Conservation (phyloP, 2,113 vertebrate species). For the Melierax canorus region DNA sequence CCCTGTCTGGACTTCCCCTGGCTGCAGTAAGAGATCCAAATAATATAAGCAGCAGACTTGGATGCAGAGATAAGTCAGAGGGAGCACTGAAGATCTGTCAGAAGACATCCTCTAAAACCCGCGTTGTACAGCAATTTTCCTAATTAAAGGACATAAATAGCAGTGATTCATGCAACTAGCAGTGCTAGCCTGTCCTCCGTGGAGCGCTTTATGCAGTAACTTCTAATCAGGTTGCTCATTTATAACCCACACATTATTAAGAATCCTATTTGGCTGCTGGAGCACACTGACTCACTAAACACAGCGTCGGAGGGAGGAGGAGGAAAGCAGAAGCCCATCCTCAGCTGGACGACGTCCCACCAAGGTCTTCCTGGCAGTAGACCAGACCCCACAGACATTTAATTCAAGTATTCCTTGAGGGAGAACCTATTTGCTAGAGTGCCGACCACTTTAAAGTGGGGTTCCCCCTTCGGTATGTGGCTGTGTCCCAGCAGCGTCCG, state of each 20-base stretch:
- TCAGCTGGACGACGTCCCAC: neutral
- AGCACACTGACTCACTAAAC: neutral
- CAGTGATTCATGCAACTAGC: neutral
- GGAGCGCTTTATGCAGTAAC: neutral
- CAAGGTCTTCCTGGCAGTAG: neutral
- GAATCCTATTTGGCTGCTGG: neutral
- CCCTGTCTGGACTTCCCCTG: neutral
- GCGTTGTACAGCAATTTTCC: neutral
- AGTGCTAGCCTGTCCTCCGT: neutral
- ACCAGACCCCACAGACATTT: neutral
- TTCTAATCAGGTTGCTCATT: neutral
- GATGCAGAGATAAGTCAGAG: neutral
- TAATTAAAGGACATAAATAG: slow-evolving; percentile 18
- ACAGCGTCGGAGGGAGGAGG: neutral
- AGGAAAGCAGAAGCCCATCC: neutral
- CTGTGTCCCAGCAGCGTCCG: neutral
- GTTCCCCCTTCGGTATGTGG: neutral
- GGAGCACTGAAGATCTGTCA: neutral
- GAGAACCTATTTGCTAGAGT: neutral
- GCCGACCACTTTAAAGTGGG: neutral
- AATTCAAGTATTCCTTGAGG: neutral
- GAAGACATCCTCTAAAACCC: neutral
- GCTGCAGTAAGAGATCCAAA: neutral
- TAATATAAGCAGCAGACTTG: neutral
- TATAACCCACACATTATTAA: neutral